Conservation (phyloP, 2,888 invertebrate genomes). For the Drosophila borborema region DNA sequence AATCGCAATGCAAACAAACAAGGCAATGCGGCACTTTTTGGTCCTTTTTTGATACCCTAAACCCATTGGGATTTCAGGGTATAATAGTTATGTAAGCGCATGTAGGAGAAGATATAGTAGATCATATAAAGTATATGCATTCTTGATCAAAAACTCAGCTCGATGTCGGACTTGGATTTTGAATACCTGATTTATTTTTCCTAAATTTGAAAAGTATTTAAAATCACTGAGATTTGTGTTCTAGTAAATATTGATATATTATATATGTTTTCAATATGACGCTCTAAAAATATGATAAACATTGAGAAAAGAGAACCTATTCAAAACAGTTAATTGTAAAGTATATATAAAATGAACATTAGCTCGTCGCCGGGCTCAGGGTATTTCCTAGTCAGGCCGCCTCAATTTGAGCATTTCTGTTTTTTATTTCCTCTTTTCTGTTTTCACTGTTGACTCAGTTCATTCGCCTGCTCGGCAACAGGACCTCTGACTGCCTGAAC, state of each 20-base stretch:
- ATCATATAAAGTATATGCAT: background rate
- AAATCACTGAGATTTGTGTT: too few species aligned
- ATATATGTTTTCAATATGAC: too few species aligned
- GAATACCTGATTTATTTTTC: too few species aligned
- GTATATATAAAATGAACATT: background rate
- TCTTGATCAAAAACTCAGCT: too few species aligned
- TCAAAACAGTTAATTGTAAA: too few species aligned
- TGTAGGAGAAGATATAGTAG: background rate
- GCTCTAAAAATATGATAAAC: too few species aligned
- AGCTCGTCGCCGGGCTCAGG: background rate
- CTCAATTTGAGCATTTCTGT: background rate
- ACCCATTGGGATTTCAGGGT: background rate
- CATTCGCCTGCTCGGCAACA: conserved; percentile 55
- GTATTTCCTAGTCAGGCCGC: background rate
- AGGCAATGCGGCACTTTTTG: conserved; percentile 27
- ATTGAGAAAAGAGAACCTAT: too few species aligned
- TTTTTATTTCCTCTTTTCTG: too few species aligned
- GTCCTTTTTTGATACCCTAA: conserved; percentile 50
- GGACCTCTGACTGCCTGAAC: conserved; percentile 30
- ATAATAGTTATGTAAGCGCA: background rate
- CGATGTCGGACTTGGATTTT: too few species aligned
- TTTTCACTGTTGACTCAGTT: conserved; percentile 32
- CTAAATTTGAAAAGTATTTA: too few species aligned
- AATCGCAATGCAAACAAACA: background rate
- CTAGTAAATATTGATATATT: too few species aligned